Evolutionary conservation across 2,113 vertebrate genomes (phyloP).

Genomic region (Heliornis fulica): DNA sequence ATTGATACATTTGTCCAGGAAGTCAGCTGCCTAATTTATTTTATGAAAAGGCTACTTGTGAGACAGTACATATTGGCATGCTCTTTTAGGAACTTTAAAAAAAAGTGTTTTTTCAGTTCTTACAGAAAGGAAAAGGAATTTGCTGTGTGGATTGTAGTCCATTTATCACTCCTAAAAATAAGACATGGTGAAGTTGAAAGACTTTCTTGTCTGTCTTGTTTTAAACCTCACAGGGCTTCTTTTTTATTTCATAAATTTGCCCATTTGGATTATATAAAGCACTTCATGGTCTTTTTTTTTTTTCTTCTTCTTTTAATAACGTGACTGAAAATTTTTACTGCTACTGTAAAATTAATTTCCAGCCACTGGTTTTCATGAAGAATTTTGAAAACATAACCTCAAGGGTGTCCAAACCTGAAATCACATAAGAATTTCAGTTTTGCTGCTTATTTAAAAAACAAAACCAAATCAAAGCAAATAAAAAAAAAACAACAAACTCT

Average conservation of each 20-base stretch:
- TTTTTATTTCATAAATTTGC: not conserved
- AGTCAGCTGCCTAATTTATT: constrained; percentile 10
- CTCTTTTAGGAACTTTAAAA: not conserved
- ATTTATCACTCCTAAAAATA: not conserved
- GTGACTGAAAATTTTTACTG: not conserved
- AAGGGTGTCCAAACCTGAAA: not conserved
- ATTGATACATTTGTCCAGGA: not conserved
- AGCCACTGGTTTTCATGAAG: not conserved
- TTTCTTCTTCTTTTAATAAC: not conserved
- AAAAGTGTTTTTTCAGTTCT: not conserved
- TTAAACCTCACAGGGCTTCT: not conserved
- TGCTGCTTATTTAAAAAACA: not conserved
- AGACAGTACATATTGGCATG: not conserved
- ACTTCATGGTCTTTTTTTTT: not conserved
- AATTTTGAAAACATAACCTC: not conserved
- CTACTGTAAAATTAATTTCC: not conserved
- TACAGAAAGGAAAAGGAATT: not conserved
- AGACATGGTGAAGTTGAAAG: not conserved
- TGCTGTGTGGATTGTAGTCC: not conserved
- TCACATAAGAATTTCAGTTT: not conserved
- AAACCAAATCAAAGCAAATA: not conserved
- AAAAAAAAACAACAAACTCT: not conserved
- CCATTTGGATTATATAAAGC: not conserved
- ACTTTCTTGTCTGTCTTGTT: not conserved
- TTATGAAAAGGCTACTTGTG: not conserved